Evolutionary conservation across 1,140 invertebrate species (phyloP), one percentile per base, ranked within the genome.

Genomic region (Drosophila nasuta): DNA sequence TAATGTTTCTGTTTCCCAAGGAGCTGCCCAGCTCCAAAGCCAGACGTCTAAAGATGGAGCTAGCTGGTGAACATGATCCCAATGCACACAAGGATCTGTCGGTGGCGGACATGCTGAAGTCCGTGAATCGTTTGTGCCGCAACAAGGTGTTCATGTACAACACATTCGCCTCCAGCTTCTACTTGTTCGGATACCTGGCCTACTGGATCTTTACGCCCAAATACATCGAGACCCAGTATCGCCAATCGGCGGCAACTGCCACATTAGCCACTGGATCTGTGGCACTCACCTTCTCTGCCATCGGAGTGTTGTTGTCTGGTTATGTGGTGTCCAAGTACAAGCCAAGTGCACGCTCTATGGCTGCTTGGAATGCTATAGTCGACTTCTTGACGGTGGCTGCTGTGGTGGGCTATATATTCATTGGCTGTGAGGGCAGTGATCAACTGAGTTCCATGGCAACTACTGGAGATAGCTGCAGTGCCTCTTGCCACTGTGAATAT

Each of bases 151-250:
- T 95, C 5, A 94, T 96, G 83, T 95, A 94, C 82, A 96, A 96
- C 75, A 95, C 95, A 64, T 87, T 96, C 0, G 94, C 95, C 0
- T 93, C 94, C 0, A 94, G 95, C 0, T 95, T 96, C 59, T 96
- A 96, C 82, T 93, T 95, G 2, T 94, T 96, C 68, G 95, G 95
- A 0, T 95, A 95, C 77, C 94, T 95, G 92, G 95, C 96, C 0
- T 96, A 96, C 77, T 96, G 95, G 94, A 95, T 96, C 11, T 96
- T 95, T 75, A 94, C 96, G 80, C 96, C 96, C 0, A 96, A 96
- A 82, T 96, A 96, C 60, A 95, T 96, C 43, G 96, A 96, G 92
- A 95, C 94, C 0, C 95, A 96, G 82, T 96, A 96, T 87, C 94
- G 95, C 69, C 95, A 96, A 77, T 95, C 95, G 1, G 95, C 96